Conservation (phyloP, 1,140 invertebrate species). For the Neodiprion lecontei region DNA sequence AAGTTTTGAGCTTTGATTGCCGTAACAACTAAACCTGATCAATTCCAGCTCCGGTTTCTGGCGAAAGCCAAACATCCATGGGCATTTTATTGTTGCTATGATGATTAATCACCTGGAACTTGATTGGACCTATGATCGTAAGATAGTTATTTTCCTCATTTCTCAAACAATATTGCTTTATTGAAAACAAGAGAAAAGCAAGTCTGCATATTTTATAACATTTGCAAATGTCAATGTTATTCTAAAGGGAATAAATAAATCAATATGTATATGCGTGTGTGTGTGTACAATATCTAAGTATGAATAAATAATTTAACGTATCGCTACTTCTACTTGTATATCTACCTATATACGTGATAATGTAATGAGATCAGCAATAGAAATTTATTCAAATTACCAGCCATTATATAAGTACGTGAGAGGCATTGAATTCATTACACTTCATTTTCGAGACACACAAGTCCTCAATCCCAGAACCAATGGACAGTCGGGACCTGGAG, state of each 20-base stretch:
- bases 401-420: conserved; percentile 48
- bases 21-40: too few relatives aligned
- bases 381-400: background rate
- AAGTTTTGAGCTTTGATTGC: too few relatives aligned
- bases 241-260: background rate
- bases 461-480: conserved; percentile 55
- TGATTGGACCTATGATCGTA: too few relatives aligned
- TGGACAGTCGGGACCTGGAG: conserved; percentile 63
- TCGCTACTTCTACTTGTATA: background rate
- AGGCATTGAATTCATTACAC: conserved; percentile 46
- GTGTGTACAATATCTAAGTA: background rate
- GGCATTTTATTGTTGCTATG: too few relatives aligned
- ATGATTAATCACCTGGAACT: too few relatives aligned
- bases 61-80: too few relatives aligned
- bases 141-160: background rate
- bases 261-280: background rate
- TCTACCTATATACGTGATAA: background rate
- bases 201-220: background rate
- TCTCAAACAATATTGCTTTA: background rate
- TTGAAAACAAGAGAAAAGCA: background rate
- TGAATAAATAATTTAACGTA: background rate
- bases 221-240: background rate
- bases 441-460: conserved; percentile 52
- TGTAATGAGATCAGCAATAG: background rate
- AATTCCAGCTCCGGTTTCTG: too few relatives aligned